phyloP scores from a whole-genome alignment of 2,888 invertebrate genomes.

The Abrostola triplasia region DNA sequence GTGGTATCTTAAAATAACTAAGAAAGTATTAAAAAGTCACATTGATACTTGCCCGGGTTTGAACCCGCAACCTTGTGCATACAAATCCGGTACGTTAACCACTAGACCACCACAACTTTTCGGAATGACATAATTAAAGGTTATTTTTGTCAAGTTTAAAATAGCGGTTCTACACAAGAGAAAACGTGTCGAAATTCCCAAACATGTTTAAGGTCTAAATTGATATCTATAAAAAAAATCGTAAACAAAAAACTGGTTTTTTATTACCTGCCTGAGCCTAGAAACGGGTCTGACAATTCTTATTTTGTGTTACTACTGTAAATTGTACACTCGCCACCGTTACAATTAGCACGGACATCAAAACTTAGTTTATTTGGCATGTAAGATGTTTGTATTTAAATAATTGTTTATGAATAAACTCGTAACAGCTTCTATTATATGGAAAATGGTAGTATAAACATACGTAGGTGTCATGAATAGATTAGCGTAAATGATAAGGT shows the following conservation, averaged over 20 bases:
- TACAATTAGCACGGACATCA: slow-evolving; percentile 1
- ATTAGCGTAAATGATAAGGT: no score
- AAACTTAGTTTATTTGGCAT: background rate
- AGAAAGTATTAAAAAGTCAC: no score
- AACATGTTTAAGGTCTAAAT: slow-evolving; percentile 28
- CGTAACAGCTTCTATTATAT: no score
- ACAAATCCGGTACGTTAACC: no score
- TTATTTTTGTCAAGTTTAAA: no score
- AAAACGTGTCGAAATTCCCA: slow-evolving; percentile 15
- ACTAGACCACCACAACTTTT: no score
- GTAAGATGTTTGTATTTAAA: background rate
- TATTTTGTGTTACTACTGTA: slow-evolving; percentile 21
- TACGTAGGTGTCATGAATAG: no score
- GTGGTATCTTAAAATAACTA: no score
- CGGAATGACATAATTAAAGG: no score
- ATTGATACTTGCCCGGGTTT: no score
- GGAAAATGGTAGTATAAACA: no score
- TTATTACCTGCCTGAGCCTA: slow-evolving; percentile 23
- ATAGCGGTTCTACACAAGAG: slow-evolving; percentile 24
- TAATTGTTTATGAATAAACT: background rate
- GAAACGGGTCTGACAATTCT: slow-evolving; percentile 19
- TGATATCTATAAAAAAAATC: slow-evolving; percentile 31
- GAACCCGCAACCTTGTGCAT: no score
- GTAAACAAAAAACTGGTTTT: slow-evolving; percentile 21
- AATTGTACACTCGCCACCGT: slow-evolving; percentile 17